Base-by-base conservation (phyloP, 2,113 vertebrate species). In the Natator depressus region DNA sequence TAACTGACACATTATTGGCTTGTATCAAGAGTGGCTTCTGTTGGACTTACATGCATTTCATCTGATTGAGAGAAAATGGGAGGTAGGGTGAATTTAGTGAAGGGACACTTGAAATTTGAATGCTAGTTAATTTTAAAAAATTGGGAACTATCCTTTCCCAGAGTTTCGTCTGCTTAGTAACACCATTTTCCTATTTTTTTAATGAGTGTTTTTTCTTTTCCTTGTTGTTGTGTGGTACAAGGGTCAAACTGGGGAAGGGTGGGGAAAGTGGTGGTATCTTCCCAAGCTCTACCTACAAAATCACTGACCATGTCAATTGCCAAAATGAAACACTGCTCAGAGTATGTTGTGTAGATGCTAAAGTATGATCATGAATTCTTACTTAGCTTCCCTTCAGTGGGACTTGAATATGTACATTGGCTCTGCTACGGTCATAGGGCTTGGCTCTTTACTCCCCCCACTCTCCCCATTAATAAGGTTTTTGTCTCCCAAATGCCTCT, bases 401-500 rank as follows among this genome's bases (percentile, higher is more conserved):
- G 27, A 87, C 83, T 85, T 46, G 49, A 54, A 83, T 83, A 1
- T 51, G 27, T 35, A 51, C 88, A 3, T 4, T 76, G 24, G 3
- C 55, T 17, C 22, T 54, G 25, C 38, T 35, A 3, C 22, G 19
- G 19, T 79, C 90, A 57, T 46, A 16, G 80, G 1, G 0, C 85
- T 87, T 80, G n/a, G n/a, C 91, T 55, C 12, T 62, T 62, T 57
- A 27, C 24, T 27, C 10, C 24, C 25, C 29, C 24, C 24, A 2
- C 57, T 7, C 10, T 6, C 29, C 57, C 25, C 25, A 29, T 29
- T 29, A 62, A 62, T 31, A 62, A 65, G 62, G 8, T 65, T 42
- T 50, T 65, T 65, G 16, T 65, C 62, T 3, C n/a, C 80, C 0
- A 2, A 46, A 4, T 83, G 38, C 53, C 27, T 0, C 38, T 72